Base-by-base conservation (phyloP, 1,140 invertebrate species). In the Mizuhopecten yessoensis region DNA sequence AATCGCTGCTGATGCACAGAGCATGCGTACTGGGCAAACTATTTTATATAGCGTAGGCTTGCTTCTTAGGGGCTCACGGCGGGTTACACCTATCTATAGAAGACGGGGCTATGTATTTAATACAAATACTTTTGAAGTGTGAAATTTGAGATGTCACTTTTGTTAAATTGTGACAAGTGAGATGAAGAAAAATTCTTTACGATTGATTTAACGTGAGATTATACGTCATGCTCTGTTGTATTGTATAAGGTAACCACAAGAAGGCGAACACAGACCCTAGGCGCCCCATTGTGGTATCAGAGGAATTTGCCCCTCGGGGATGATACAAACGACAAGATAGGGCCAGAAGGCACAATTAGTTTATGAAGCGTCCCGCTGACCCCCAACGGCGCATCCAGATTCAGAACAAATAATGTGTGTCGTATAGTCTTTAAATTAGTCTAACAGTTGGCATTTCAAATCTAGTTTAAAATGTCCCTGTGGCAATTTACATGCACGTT, bases 1-100 rank as follows among this genome's bases (percentile, higher is more conserved):
- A 75, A 75, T n/a, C 57, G 57, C 57, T 75, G 57, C 57, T 75
- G 57, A 75, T 75, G 57, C 57, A 75, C 57, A n/a, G 57, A 75
- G 57, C 57, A 75, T 75, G 57, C 57, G 57, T 29, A 75, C 57
- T 75, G 57, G n/a, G n/a, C n/a, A n/a, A 75, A 75, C 57, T 75
- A 75, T n/a, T 75, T 75, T 75, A 75, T n/a, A 75, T 75, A 75
- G 57, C 57, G 20, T 75, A 75, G 23, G 57, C 57, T 29, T 75
- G 57, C 29, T 29, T 75, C 57, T n/a, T n/a, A 75, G 57, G 17
- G 57, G 57, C 23, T 29, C 57, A 75, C 57, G 57, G 11, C 9
- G 29, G 57, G 57, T 7, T 57, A 57, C 23, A 39, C 9, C 45
- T 75, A 75, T 75, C 2, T n/a, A 3, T 29, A 7, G 36, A n/a